Conservation (phyloP, 2,113 vertebrate genomes). For the Nannobrachium achirus region DNA sequence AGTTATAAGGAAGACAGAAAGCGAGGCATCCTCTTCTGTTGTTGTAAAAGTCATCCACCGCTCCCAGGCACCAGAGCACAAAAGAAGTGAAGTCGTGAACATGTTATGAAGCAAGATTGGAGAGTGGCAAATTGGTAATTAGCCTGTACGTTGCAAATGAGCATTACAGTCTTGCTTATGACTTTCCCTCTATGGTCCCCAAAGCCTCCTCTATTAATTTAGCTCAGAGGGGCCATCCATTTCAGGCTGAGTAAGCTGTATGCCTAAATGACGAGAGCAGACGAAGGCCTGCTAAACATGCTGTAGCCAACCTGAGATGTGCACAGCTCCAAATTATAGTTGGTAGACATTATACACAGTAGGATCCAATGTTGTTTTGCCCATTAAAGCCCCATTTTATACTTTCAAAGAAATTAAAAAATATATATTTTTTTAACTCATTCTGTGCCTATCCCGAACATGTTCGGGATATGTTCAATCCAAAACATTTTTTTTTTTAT, state of each 20-base stretch:
- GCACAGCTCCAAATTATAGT: slow-evolving; percentile 40
- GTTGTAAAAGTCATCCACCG: slow-evolving; percentile 74
- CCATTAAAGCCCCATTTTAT: too few relatives aligned
- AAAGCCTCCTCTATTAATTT: slow-evolving; percentile 80
- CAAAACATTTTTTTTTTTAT: too few relatives aligned
- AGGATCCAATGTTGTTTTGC: too few relatives aligned
- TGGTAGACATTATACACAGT: not conserved
- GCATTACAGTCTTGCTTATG: slow-evolving; percentile 75
- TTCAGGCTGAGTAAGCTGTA: slow-evolving; percentile 78
- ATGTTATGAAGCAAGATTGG: slow-evolving; percentile 75
- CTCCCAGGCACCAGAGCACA: slow-evolving; percentile 73
- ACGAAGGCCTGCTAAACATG: slow-evolving; percentile 73
- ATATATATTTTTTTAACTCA: too few relatives aligned
- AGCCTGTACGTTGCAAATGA: slow-evolving; percentile 75
- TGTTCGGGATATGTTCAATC: too few relatives aligned
- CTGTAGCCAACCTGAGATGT: slow-evolving; percentile 66
- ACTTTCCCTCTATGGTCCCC: slow-evolving; percentile 69
- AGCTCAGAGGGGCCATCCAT: slow-evolving; percentile 77
- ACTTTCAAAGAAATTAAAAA: too few relatives aligned
- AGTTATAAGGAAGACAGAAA: slow-evolving; percentile 68
- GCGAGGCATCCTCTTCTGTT: slow-evolving; percentile 69
- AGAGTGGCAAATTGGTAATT: slow-evolving; percentile 78
- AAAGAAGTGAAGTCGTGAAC: slow-evolving; percentile 73
- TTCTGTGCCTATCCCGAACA: too few relatives aligned
- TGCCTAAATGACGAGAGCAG: slow-evolving; percentile 72